Evolutionary conservation across 2,888 invertebrate species (phyloP).

Genomic region (Phragmatobia fuliginosa): DNA sequence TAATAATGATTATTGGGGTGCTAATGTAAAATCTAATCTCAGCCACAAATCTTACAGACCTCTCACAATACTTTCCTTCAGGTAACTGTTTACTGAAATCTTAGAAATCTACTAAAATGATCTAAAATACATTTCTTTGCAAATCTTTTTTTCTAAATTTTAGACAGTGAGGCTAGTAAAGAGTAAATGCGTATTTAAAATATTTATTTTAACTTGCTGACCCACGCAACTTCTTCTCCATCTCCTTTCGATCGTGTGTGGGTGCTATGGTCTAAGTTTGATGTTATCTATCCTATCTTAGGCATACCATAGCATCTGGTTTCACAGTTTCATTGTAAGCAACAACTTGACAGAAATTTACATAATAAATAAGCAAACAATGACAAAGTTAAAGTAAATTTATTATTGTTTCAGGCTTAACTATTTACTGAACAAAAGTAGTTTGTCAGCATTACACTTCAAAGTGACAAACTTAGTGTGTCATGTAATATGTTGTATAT

Average conservation of each 20-base stretch:
- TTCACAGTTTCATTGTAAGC: too few relatives aligned
- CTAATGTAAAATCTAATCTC: constrained; percentile 90
- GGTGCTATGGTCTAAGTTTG: too few relatives aligned
- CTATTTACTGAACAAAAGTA: constrained; percentile 87
- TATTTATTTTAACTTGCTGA: too few relatives aligned
- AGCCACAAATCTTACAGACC: constrained; percentile 99
- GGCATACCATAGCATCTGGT: too few relatives aligned
- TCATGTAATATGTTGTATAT: constrained; percentile 86
- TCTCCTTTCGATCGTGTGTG: too few relatives aligned
- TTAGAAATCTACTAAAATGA: not conserved
- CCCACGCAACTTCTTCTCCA: too few relatives aligned
- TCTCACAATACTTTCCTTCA: constrained; percentile 94
- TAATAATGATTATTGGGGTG: constrained; percentile 97
- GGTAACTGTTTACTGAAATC: constrained; percentile 78
- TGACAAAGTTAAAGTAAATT: constrained; percentile 88
- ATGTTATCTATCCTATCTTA: too few relatives aligned
- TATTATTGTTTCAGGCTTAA: constrained; percentile 84
- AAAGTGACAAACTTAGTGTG: constrained; percentile 92
- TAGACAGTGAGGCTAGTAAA: not conserved
- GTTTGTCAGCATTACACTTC: constrained; percentile 87
- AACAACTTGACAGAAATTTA: too few relatives aligned
- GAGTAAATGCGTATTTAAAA: not conserved
- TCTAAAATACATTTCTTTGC: not conserved
- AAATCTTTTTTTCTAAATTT: not conserved
- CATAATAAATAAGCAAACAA: too few relatives aligned